Conservation (phyloP, 2,113 vertebrate genomes). For the Falco punctatus region DNA sequence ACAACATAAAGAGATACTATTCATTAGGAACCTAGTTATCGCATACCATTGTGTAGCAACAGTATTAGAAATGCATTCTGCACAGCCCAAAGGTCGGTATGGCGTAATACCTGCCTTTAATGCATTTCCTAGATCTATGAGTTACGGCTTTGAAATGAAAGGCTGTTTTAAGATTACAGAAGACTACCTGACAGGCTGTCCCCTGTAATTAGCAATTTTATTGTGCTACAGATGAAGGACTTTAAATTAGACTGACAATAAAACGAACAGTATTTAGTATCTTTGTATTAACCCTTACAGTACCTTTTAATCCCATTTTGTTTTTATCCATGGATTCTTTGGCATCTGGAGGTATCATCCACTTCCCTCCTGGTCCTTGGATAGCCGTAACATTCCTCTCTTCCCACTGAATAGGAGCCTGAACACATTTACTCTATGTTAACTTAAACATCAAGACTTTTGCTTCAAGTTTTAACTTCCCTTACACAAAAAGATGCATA, state of each 20-base stretch:
- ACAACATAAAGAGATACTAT: not conserved
- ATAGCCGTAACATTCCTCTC: slow-evolving; percentile 91
- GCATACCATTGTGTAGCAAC: not conserved
- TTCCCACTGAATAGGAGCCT: slow-evolving; percentile 94
- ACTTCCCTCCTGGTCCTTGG: slow-evolving; percentile 88
- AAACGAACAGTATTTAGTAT: not conserved
- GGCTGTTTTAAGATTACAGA: not conserved
- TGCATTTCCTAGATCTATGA: not conserved
- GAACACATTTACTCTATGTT: slow-evolving; percentile 14
- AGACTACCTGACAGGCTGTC: not conserved
- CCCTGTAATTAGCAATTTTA: not conserved
- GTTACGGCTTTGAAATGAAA: not conserved
- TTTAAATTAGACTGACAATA: not conserved
- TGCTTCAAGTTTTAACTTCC: not conserved
- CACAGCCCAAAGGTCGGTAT: not conserved
- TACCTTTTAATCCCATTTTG: slow-evolving; percentile 97
- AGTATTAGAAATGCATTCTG: not conserved
- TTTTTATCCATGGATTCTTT: slow-evolving; percentile 97
- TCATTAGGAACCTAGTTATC: not conserved
- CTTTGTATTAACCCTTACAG: not conserved
- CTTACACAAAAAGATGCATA: not conserved
- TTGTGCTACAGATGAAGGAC: not conserved
- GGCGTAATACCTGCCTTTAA: not conserved
- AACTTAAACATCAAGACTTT: not conserved
- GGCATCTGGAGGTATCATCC: slow-evolving; percentile 95